Evolutionary conservation across 2,113 vertebrate genomes (phyloP).

Genomic region (Suricata suricatta): DNA sequence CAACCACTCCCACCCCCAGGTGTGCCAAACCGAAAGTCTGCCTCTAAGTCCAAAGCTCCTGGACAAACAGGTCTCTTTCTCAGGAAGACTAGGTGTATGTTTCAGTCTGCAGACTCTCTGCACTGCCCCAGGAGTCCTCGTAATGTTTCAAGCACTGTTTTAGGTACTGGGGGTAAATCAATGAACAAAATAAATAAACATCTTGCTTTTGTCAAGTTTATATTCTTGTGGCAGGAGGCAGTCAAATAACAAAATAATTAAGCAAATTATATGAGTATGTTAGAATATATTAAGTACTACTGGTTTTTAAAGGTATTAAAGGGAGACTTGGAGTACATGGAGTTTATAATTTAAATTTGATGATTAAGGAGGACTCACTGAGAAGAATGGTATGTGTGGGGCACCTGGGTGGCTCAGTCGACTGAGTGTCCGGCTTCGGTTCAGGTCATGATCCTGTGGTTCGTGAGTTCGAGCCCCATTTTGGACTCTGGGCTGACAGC

Average conservation of each 20-base stretch:
- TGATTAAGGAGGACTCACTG: background rate
- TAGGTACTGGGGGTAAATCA: background rate
- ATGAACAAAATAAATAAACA: background rate
- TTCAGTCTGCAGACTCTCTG: background rate
- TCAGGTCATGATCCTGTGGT: no score
- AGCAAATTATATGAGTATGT: background rate
- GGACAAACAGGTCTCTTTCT: background rate
- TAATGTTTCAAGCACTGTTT: background rate
- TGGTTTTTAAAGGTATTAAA: background rate
- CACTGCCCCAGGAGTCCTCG: background rate
- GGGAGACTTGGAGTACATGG: background rate
- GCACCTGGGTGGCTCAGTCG: no score
- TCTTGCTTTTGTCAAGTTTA: background rate
- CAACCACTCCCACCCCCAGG: background rate
- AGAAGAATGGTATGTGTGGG: background rate
- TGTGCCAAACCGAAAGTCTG: background rate
- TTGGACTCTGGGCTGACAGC: no score
- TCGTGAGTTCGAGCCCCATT: no score
- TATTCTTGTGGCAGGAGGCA: background rate
- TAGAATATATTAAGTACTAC: background rate
- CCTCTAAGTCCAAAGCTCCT: background rate
- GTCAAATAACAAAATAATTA: slow-evolving; percentile 35
- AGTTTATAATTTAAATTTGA: background rate
- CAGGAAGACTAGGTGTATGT: background rate
- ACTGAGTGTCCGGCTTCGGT: no score